Evolutionary conservation across 37 sponge, comb jelly and placozoan species (phyloP), one percentile per base, ranked within the genome.

Genomic region (Aplysina aerophoba): DNA sequence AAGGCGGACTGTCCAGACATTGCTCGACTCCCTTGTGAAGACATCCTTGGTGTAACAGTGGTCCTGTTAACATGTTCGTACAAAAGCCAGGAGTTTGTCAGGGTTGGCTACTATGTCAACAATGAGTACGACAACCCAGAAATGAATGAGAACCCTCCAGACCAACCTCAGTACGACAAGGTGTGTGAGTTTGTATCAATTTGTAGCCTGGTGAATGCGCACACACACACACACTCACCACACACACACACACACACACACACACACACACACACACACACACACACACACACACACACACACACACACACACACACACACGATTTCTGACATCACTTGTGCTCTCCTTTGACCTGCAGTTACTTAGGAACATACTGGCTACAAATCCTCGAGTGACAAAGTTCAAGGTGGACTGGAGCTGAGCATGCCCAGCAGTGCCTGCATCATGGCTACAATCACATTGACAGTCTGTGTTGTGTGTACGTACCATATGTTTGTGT

Each of bases 321-420:
- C n/a, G n/a, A n/a, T n/a, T n/a, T n/a, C n/a, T n/a, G n/a, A n/a
- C n/a, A n/a, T n/a, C n/a, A n/a, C n/a, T n/a, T n/a, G n/a, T 58
- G 17, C 59, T 30, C 1, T 50, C 65, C 53, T 74, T 57, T 58
- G 34, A 30, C 60, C 71, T 28, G 16, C 83, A 93, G 93, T 75
- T 94, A 37, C 91, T 90, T 53, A 92, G 97, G 85, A 99, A 99
- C 82, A 97, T 99, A 40, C 91, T 99, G 13, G 96, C 97, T 11
- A 92, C 92, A n/a, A 93, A 86, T 84, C 99, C 99, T 50, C 73
- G 99, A 40, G 94, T 99, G 19, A 99, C 99, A 55, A 92, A 93
- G 73, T 99, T 99, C 89, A 97, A 97, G 74, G 91, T 99, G 28
- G 88, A 93, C 90, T 99, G 99, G 99, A 97, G 97, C 84, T 89